Evolutionary conservation across 2,888 invertebrate species (phyloP).

Genomic region (Arctia plantaginis): DNA sequence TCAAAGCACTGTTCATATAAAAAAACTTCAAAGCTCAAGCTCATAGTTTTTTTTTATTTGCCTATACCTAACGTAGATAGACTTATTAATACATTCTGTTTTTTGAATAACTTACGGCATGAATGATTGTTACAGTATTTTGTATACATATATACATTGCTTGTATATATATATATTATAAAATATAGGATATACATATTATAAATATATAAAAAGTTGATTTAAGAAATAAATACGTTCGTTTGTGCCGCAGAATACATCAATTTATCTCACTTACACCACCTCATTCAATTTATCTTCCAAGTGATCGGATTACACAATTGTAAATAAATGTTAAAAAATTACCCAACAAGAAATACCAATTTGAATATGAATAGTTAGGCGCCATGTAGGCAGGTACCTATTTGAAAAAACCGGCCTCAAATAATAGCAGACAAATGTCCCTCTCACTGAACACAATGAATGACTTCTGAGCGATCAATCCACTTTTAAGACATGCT

Average conservation of each 20-base stretch:
- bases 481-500: slow-evolving; percentile 80
- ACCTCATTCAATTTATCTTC: slow-evolving; percentile 71
- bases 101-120: no score
- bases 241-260: slow-evolving; percentile 60
- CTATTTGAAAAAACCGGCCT: slow-evolving; percentile 82
- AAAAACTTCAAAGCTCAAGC: not conserved
- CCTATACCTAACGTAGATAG: no score
- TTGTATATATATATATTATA: no score
- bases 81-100: no score
- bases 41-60: no score
- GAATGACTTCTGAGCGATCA: slow-evolving; percentile 77
- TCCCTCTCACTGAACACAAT: slow-evolving; percentile 80
- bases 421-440: slow-evolving; percentile 83
- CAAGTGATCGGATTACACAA: slow-evolving; percentile 77
- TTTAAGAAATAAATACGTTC: slow-evolving; percentile 39
- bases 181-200: no score
- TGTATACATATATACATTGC: no score
- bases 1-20: not conserved
- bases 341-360: slow-evolving; percentile 80
- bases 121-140: no score
- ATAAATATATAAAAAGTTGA: not conserved
- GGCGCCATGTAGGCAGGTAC: slow-evolving; percentile 84
- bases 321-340: slow-evolving; percentile 82
- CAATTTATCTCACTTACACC: slow-evolving; percentile 72
- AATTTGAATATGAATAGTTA: slow-evolving; percentile 85